Percentiles rank a stretch among this genome's conserved stretches.
Conservation (phyloP, 2,888 invertebrate species). For the Scotopteryx bipunctaria region DNA sequence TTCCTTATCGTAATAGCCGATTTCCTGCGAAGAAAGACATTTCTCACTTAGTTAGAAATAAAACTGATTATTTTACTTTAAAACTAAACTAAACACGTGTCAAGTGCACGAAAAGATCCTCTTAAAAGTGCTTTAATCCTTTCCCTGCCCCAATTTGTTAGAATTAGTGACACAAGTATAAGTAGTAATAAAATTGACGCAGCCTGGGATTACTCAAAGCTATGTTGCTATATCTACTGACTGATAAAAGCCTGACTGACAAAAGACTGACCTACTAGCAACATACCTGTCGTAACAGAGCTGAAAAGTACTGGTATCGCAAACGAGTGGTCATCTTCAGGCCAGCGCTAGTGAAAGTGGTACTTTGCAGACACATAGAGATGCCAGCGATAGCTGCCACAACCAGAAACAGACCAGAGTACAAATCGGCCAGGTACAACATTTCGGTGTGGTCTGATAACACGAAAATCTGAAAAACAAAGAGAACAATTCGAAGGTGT, state of each 20-base stretch:
- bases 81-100: too few species aligned
- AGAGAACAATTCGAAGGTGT: too few species aligned
- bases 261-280: not conserved
- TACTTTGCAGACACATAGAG: constrained; percentile 87
- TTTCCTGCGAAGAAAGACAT: constrained; percentile 69
- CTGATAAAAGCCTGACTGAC: too few species aligned
- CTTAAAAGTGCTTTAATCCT: constrained; percentile 3
- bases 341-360: constrained; percentile 89
- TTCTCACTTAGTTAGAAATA: too few species aligned
- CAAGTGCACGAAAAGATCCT: too few species aligned
- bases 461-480: constrained; percentile 83
- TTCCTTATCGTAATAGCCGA: constrained; percentile 85
- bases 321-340: constrained; percentile 88
- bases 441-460: constrained; percentile 81
- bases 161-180: too few species aligned
- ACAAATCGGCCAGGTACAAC: constrained; percentile 82
- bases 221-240: too few species aligned
- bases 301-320: constrained; percentile 73
- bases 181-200: too few species aligned
- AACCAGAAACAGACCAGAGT: constrained; percentile 85
- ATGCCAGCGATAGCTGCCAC: constrained; percentile 87
- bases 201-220: too few species aligned
- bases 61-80: too few species aligned
- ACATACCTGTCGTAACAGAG: constrained; percentile 81
- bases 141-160: too few species aligned